phyloP scores from a whole-genome alignment of 2,113 vertebrate species.

The Petaurus breviceps region DNA sequence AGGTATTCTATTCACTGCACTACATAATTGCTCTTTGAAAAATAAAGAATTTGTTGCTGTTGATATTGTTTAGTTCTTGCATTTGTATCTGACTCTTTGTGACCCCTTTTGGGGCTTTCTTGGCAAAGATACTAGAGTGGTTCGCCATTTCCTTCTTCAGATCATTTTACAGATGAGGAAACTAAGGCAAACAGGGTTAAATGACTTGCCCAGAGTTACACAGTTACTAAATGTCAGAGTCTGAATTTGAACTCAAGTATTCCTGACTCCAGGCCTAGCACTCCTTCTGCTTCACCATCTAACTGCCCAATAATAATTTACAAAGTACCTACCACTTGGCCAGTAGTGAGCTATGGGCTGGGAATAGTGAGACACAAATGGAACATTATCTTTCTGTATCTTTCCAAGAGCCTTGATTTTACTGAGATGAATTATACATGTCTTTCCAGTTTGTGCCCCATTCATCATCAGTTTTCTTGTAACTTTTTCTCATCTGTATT shows the following conservation, averaged over 20 bases:
- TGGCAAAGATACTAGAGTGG: not conserved
- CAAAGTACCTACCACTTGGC: not conserved
- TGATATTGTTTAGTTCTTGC: not conserved
- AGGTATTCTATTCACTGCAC: not conserved
- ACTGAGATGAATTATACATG: not conserved
- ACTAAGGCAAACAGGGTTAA: not conserved
- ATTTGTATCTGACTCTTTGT: not conserved
- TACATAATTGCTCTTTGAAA: not conserved
- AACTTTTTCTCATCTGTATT: conserved; percentile 3
- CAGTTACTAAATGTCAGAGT: not conserved
- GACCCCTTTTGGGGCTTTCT: not conserved
- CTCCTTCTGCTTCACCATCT: not conserved
- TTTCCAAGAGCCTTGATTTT: not conserved
- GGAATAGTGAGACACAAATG: not conserved
- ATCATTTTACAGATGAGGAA: not conserved
- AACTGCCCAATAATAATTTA: not conserved
- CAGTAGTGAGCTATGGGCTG: not conserved
- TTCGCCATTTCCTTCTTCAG: not conserved
- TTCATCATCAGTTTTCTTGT: not conserved
- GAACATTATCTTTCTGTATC: not conserved
- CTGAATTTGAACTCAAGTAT: not conserved
- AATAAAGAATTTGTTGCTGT: not conserved
- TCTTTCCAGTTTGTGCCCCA: not conserved
- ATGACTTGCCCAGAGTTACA: not conserved
- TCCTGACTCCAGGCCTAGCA: not conserved